Evolutionary conservation across 2,797 vertebrate genomes (phyloP).

Genomic region (Alca torda): DNA sequence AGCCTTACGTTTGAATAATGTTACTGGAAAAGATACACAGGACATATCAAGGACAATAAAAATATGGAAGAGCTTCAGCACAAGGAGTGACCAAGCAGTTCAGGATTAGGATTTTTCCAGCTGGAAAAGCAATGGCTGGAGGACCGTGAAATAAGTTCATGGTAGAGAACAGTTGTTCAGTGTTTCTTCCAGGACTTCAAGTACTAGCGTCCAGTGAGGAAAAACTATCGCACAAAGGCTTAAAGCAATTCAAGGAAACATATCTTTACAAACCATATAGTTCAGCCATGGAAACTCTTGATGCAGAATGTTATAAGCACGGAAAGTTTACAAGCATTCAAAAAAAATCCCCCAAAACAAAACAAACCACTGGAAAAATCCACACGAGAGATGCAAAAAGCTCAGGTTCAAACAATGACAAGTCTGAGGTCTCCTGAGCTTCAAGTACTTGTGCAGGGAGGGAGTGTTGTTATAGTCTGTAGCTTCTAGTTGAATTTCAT

Average conservation of each 20-base stretch:
- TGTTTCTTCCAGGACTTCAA: neutral
- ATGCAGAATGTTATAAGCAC: neutral
- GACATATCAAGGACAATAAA: neutral
- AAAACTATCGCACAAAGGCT: neutral
- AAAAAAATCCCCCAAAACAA: neutral
- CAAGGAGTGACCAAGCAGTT: neutral
- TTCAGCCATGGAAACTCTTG: neutral
- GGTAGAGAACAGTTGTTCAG: neutral
- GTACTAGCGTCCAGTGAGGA: neutral
- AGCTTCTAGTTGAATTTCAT: neutral
- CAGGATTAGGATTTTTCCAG: neutral
- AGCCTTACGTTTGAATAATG: neutral
- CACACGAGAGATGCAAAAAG: neutral
- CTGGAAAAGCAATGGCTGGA: neutral
- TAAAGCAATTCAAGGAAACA: neutral
- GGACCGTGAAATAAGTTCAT: neutral
- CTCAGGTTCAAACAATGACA: neutral
- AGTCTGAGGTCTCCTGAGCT: neutral
- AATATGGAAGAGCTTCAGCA: neutral
- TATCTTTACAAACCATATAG: neutral
- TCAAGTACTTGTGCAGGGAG: neutral
- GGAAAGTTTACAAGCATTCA: neutral
- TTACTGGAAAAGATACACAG: neutral
- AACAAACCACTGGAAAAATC: neutral
- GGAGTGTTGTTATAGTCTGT: neutral